Percentiles rank a stretch among this genome's conserved stretches.
These are phyloP conservation scores for Argyresthia albistria DNA, from an alignment of 2,888 invertebrate species.

Conservation along the genomic window DNA sequence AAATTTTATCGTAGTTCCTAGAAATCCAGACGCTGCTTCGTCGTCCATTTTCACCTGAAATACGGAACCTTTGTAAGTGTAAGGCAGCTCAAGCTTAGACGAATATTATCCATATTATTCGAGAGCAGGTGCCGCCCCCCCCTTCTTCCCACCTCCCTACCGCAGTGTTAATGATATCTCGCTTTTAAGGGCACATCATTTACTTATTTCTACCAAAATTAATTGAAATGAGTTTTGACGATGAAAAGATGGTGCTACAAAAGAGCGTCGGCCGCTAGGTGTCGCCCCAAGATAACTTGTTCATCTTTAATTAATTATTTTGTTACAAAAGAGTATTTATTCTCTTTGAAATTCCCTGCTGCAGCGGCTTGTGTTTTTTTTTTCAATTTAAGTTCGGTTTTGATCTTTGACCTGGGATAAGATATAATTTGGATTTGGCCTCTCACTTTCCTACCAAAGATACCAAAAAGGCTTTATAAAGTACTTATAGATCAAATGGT, in stretches of 20 bases:
- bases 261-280: slow-evolving; percentile 63
- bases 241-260: slow-evolving; percentile 67
- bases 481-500: too few relatives aligned
- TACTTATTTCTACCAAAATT: slow-evolving; percentile 69
- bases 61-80: too few relatives aligned
- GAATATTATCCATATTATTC: slow-evolving; percentile 8
- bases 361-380: slow-evolving; percentile 3
- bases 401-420: too few relatives aligned
- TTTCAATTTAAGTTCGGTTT: too few relatives aligned
- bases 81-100: too few relatives aligned
- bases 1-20: too few relatives aligned
- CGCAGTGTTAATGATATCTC: slow-evolving; percentile 68
- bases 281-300: slow-evolving; percentile 66
- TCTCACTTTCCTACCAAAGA: too few relatives aligned
- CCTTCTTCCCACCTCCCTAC: slow-evolving; percentile 21
- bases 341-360: slow-evolving; percentile 48
- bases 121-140: slow-evolving; percentile 8
- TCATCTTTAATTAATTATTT: slow-evolving; percentile 68
- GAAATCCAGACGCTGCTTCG: too few relatives aligned
- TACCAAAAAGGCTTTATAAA: too few relatives aligned
- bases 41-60: too few relatives aligned
- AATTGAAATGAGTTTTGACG: slow-evolving; percentile 72
- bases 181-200: slow-evolving; percentile 68
- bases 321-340: slow-evolving; percentile 43
- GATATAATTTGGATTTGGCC: too few relatives aligned